Evolutionary conservation across 2,113 vertebrate species (phyloP).

Genomic region (Thamnophis sirtalis): DNA sequence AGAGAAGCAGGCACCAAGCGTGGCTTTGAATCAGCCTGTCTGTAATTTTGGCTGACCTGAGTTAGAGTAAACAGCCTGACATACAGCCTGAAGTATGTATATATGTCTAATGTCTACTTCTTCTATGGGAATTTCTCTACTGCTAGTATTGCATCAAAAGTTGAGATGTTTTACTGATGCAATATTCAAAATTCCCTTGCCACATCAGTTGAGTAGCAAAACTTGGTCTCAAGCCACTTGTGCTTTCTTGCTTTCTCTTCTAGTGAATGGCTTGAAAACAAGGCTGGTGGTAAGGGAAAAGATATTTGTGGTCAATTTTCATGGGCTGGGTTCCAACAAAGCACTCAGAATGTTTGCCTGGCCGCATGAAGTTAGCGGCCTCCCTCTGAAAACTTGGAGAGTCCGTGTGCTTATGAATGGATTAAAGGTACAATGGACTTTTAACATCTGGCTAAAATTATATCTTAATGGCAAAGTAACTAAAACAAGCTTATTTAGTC

Average conservation of each 20-base stretch:
- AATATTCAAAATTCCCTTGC: neutral
- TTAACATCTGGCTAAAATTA: slow-evolving; percentile 12
- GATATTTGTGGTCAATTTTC: neutral
- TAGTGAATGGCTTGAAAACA: neutral
- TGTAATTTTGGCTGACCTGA: neutral
- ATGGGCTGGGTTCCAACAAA: neutral
- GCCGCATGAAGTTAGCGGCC: neutral
- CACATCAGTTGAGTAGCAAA: neutral
- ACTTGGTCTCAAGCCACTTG: neutral
- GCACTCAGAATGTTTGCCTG: neutral
- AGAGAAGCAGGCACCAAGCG: neutral
- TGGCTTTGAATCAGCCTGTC: neutral
- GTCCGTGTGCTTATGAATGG: neutral
- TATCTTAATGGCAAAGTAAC: neutral
- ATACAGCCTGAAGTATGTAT: neutral
- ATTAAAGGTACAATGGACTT: neutral
- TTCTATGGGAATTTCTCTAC: neutral
- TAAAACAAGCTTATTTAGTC: slow-evolving; percentile 2
- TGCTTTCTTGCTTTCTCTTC: neutral
- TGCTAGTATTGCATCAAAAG: neutral
- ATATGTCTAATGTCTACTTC: neutral
- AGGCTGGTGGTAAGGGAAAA: neutral
- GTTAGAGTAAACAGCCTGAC: neutral
- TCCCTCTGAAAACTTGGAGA: neutral
- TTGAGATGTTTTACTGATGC: neutral